Base-by-base conservation (phyloP, 2,113 vertebrate species). In the Corapipo altera region DNA sequence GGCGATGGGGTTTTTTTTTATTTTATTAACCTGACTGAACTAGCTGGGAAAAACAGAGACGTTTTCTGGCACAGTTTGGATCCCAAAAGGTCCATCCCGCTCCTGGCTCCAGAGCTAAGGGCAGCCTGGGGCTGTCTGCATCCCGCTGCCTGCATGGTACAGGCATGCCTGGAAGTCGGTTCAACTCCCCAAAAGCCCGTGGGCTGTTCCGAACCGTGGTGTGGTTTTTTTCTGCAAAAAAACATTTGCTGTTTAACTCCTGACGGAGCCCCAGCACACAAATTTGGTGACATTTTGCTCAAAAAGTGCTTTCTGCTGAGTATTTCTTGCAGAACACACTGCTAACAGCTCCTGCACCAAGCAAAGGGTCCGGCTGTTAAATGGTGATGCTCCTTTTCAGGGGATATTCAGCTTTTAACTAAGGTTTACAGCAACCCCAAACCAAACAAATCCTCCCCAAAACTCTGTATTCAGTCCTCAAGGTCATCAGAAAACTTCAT, bases 161-260 rank as follows among this genome's bases (percentile, higher is more conserved):
- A 21, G 87, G 35, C 48, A 8, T 6, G 59, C 69, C 91, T 73
- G 22, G 12, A 12, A 51, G 43, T 64, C 6, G 5, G 18, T 9
- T 44, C 61, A 43, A 0, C 44, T 19, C 72, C 59, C 57, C 44
- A 3, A 28, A 33, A 49, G 7, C 30, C 69, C 49, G 8, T 0
- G 3, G 54, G 44, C 15, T 21, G 0, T 7, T 77, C 3, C 33
- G 20, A n/a, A 23, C 58, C 41, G 1, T 0, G 32, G 17, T 0
- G 1, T 3, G 26, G 19, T 46, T 46, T 3, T 44, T 64, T 16
- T 21, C 75, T 54, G n/a, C 23, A 73, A 61, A 85, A 85, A 79
- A 46, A 30, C 9, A 7, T 44, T 73, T 11, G 4, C n/a, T 24
- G 67, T n/a, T 77, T 11, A 57, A 48, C 35, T 62, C 27, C 1